Base-by-base conservation (phyloP, 1,140 invertebrate genomes). In the Halyomorpha halys region DNA sequence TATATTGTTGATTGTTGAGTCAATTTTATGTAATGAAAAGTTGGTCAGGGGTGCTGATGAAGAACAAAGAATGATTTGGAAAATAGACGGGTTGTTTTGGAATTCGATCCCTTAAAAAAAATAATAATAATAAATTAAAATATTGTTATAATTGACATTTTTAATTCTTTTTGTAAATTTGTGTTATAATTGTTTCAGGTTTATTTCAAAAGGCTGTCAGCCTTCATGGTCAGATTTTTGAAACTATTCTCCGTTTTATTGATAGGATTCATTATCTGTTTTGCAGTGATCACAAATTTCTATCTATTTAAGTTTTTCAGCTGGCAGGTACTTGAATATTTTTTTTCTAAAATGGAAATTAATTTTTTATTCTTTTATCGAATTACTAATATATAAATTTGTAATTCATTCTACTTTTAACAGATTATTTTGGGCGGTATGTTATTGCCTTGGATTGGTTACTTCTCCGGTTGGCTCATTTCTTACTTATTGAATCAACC, bases 261-360 rank as follows among this genome's bases (percentile, higher is more conserved):
- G 16, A 85, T 98, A 59, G 65, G 96, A 4, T 92, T 95, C 70
- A 89, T 98, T 56, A 81, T 97, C 8, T 77, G 89, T n/a, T 94
- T 98, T 78, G 96, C 94, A 0, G 86, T 92, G 34, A 81, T 89
- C 53, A 87, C 91, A 0, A 97, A 98, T 76, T 76, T 89, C 14
- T 98, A 94, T 76, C 83, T 98, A 53, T 97, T 98, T 71, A 76
- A 89, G 72, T 74, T 90, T 49, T 90, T 97, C 70, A 89, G 94
- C 9, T 92, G 89, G 87, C 76, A 84, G 82, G 89, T 92, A 72
- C 82, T 79, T 72, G 60, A 15, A n/a, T 66, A 60, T 1, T 61
- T 30, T 60, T 16, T 19, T 60, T 11, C 18, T 34, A 30, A 60
- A 53, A 8, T 53, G 19, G 6, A 16, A n/a, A 16, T 25, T 21